A percentile compares a stretch with the other conserved stretches of the same genome.
Conservation (phyloP, 2,797 vertebrate species). For the Syndactyla subalaris region DNA sequence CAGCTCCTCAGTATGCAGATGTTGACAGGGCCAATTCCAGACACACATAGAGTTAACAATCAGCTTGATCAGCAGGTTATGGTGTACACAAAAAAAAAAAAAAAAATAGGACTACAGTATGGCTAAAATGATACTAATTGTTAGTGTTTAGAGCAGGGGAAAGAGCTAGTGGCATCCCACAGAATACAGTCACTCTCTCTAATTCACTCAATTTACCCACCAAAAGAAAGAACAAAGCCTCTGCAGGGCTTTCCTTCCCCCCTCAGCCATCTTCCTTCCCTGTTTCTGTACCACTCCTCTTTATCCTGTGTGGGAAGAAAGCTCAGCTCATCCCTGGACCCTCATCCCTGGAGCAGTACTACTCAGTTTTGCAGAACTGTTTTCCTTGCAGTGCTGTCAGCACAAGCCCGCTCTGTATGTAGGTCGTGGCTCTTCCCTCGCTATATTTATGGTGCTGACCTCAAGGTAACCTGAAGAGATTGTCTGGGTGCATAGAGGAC, state of each 20-base stretch:
- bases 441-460: constrained; percentile 1
- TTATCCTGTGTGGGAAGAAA: not conserved
- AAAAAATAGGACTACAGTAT: not conserved
- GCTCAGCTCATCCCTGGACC: not conserved
- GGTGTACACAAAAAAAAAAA: not conserved
- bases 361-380: not conserved
- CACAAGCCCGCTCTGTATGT: not conserved
- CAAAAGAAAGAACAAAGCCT: not conserved
- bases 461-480: constrained; percentile 20
- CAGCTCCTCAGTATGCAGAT: not conserved
- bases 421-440: not conserved
- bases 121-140: not conserved
- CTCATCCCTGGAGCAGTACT: not conserved
- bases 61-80: not conserved
- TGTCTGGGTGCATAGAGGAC: not conserved
- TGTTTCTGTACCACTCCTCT: not conserved
- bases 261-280: not conserved
- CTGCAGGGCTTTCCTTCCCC: not conserved
- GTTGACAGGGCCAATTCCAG: not conserved
- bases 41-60: not conserved
- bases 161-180: not conserved
- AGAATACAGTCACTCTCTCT: not conserved
- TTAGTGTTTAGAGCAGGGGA: not conserved
- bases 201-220: not conserved
- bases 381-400: not conserved